Evolutionary conservation across 2,797 vertebrate genomes (phyloP).

Genomic region (Poecilia gillii): DNA sequence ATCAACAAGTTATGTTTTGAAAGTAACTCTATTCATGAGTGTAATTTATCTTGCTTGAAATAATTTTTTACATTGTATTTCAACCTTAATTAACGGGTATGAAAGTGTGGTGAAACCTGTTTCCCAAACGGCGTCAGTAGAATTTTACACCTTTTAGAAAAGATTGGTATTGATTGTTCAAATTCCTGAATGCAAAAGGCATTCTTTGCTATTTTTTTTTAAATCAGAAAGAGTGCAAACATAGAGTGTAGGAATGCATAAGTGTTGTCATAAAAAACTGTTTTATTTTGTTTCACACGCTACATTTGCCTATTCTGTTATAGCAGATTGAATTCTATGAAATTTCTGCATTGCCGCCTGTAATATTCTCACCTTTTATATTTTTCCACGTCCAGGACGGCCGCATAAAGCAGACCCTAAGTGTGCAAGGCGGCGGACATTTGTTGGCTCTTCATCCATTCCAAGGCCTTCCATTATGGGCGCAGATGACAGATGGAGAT

Average conservation of each 20-base stretch:
- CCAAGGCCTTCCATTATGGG: slow-evolving; percentile 67
- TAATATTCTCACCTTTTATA: slow-evolving; percentile 20
- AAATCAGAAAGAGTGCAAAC: not conserved
- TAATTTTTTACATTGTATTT: not conserved
- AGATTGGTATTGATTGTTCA: not conserved
- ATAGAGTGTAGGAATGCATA: not conserved
- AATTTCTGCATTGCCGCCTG: slow-evolving; percentile 16
- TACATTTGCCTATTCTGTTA: not conserved
- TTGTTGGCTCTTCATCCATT: slow-evolving; percentile 61
- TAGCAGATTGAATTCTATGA: slow-evolving; percentile 9
- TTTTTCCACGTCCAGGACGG: slow-evolving; percentile 14
- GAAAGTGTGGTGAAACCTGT: not conserved
- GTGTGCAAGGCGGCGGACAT: slow-evolving; percentile 39
- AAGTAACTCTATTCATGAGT: not conserved
- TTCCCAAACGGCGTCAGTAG: not conserved
- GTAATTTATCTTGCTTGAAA: slow-evolving; percentile 13
- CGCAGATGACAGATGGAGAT: slow-evolving; percentile 70
- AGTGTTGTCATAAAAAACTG: not conserved
- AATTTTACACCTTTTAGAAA: not conserved
- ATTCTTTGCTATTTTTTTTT: not conserved
- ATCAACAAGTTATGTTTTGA: not conserved
- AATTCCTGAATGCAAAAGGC: not conserved
- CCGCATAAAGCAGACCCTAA: slow-evolving; percentile 37
- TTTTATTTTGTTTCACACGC: not conserved
- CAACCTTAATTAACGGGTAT: not conserved